A percentile compares a stretch with the other conserved stretches of the same genome.
These are phyloP conservation scores for Thunnus thynnus DNA, from an alignment of 2,113 vertebrate genomes.

Conservation along the genomic window DNA sequence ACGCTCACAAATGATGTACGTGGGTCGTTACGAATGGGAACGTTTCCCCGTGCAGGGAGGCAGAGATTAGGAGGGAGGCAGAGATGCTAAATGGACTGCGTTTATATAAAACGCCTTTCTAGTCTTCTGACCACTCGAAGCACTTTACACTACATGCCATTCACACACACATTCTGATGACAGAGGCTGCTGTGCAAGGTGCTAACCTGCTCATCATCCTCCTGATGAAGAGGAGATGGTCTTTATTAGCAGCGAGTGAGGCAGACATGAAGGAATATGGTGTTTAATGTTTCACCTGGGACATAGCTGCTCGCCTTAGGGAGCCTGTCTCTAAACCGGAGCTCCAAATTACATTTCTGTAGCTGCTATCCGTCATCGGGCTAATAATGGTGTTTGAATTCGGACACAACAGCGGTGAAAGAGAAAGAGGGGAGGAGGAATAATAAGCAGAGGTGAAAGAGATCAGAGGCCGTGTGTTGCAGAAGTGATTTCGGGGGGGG, in stretches of 20 bases:
- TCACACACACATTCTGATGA: too few relatives aligned
- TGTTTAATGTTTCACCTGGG: slow-evolving; percentile 51
- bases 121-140: too few relatives aligned
- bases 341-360: slow-evolving; percentile 59
- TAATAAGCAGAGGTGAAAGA: slow-evolving; percentile 26
- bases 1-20: slow-evolving; percentile 52
- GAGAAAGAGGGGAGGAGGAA: not conserved
- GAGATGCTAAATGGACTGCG: too few relatives aligned
- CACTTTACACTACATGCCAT: too few relatives aligned
- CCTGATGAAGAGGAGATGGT: not conserved
- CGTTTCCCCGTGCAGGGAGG: slow-evolving; percentile 33
- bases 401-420: slow-evolving; percentile 25
- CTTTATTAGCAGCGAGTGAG: slow-evolving; percentile 31
- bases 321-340: slow-evolving; percentile 28
- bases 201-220: too few relatives aligned
- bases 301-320: slow-evolving; percentile 10
- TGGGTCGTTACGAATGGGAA: slow-evolving; percentile 45
- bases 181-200: too few relatives aligned
- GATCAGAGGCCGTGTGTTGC: slow-evolving; percentile 10
- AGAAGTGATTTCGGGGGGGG: slow-evolving; percentile 21
- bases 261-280: slow-evolving; percentile 20
- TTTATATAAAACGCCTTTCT: too few relatives aligned
- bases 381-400: slow-evolving; percentile 39
- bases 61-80: slow-evolving; percentile 11
- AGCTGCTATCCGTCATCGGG: not conserved